Evolutionary conservation across 2,888 invertebrate species (phyloP).

Genomic region (Spialia ferax): DNA sequence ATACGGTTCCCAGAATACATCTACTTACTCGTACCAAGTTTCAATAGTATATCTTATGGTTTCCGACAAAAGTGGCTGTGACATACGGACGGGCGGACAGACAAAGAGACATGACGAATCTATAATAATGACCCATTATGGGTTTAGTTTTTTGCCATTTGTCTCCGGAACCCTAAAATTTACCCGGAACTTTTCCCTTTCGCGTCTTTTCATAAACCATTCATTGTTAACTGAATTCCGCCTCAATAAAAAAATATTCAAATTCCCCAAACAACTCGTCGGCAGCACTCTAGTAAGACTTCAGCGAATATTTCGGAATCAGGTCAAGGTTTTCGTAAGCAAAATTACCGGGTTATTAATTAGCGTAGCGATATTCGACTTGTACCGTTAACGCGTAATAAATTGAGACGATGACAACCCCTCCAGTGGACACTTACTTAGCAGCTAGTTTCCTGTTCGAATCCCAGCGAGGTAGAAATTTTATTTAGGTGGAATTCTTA

Average conservation of each 20-base stretch:
- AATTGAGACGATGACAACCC: neutral
- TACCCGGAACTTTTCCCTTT: no score
- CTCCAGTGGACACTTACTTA: neutral
- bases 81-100: no score
- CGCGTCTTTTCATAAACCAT: no score
- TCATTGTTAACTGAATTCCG: neutral
- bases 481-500: no score
- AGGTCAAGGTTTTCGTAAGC: slow-evolving; percentile 4
- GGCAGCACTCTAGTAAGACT: neutral
- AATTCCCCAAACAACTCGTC: neutral
- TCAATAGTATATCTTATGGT: no score
- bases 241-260: neutral
- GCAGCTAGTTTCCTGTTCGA: neutral
- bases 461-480: neutral
- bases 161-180: no score
- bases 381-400: neutral
- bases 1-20: no score
- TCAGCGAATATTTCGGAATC: slow-evolving; percentile 4
- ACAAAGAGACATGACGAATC: no score
- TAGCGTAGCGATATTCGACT: neutral
- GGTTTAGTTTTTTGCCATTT: no score
- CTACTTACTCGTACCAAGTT: no score
- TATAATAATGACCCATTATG: no score
- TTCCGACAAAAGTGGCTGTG: no score
- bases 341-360: slow-evolving; percentile 6